Evolutionary conservation across 2,113 vertebrate species (phyloP).

Genomic region (Sterna hirundo): DNA sequence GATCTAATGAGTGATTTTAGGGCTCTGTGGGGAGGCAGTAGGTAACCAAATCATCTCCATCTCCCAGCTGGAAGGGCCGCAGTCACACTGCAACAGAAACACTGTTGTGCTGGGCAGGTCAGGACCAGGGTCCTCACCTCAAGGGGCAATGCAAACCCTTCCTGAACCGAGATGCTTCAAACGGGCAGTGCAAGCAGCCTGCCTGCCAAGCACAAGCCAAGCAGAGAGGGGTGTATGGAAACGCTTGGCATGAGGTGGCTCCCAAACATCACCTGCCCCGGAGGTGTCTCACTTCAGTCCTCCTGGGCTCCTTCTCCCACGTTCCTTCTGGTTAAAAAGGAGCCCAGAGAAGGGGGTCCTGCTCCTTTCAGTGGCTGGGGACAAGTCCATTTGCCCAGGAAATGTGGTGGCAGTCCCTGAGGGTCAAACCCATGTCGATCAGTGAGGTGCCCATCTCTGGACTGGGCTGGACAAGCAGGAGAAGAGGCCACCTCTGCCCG

Average conservation of each 20-base stretch:
- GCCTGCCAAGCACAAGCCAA: background rate
- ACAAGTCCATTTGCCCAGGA: background rate
- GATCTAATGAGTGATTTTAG: background rate
- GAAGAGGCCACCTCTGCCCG: background rate
- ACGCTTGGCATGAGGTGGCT: background rate
- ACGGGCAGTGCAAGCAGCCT: background rate
- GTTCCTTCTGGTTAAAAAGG: background rate
- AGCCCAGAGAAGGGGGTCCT: background rate
- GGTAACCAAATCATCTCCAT: background rate
- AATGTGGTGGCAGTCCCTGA: background rate
- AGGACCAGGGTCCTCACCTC: background rate
- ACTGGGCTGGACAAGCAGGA: background rate
- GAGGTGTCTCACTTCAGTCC: background rate
- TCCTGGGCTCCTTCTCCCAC: background rate
- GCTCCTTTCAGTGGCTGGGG: background rate
- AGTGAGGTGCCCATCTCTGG: background rate
- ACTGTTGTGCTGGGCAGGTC: background rate
- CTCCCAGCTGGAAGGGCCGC: background rate
- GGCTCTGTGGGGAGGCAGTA: background rate
- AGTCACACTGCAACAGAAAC: background rate
- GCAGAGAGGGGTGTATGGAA: background rate
- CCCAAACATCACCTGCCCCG: rapidly evolving
- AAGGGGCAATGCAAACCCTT: background rate
- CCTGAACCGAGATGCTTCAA: background rate
- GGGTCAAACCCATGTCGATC: background rate